A percentile compares a stretch with the other conserved stretches of the same genome.
Conservation (phyloP, 2,888 invertebrate species). For the Neria commutata region DNA sequence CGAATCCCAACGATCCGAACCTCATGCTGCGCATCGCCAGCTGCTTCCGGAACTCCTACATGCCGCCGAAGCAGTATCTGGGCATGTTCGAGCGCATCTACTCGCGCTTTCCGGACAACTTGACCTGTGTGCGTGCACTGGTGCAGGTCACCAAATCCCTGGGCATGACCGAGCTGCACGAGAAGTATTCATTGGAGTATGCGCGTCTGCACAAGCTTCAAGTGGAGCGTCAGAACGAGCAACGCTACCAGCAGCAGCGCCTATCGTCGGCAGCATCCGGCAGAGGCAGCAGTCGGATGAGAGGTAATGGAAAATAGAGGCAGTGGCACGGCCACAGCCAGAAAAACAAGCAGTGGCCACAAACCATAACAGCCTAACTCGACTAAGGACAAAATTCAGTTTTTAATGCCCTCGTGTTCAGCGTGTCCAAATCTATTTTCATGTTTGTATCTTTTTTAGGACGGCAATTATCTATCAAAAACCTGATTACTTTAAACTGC, state of each 20-base stretch:
- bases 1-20: slow-evolving; percentile 80
- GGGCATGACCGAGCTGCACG: slow-evolving; percentile 83
- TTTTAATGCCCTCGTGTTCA: too few species aligned
- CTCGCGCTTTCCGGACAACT: slow-evolving; percentile 89
- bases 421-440: too few species aligned
- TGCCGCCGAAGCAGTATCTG: slow-evolving; percentile 65
- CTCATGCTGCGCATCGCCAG: slow-evolving; percentile 87
- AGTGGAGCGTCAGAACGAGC: slow-evolving; percentile 50
- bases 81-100: slow-evolving; percentile 68
- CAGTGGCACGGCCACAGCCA: too few species aligned
- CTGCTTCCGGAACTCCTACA: slow-evolving; percentile 79
- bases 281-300: slow-evolving; percentile 40
- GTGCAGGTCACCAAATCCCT: slow-evolving; percentile 65
- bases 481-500: too few species aligned
- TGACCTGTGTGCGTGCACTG: slow-evolving; percentile 82
- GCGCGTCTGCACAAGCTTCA: slow-evolving; percentile 68
- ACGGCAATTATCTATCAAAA: too few species aligned
- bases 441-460: too few species aligned
- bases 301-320: slow-evolving; percentile 29
- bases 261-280: slow-evolving; percentile 46
- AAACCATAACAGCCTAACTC: too few species aligned
- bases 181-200: slow-evolving; percentile 82
- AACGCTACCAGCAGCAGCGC: slow-evolving; percentile 50
- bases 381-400: too few species aligned
- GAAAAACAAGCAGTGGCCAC: not conserved